Percentiles rank a stretch among this genome's conserved stretches.
These are phyloP conservation scores for Phyllostomus discolor DNA, from an alignment of 2,113 vertebrate species.

Conservation along the genomic window DNA sequence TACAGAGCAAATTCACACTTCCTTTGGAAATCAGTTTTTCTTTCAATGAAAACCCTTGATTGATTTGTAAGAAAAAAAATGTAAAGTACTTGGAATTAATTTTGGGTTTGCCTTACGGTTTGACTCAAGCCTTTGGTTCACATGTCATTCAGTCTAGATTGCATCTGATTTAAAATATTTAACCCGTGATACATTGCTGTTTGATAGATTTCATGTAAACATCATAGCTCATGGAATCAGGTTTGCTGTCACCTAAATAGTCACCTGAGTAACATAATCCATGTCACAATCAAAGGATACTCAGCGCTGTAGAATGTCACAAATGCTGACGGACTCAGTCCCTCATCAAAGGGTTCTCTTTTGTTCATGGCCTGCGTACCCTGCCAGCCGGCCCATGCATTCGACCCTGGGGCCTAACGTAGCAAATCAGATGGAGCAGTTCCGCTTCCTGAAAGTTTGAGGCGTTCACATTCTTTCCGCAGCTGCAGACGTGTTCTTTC, in stretches of 20 bases:
- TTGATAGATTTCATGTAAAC: not conserved
- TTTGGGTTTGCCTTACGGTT: not conserved
- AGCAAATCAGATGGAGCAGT: not conserved
- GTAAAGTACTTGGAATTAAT: not conserved
- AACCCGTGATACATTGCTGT: not conserved
- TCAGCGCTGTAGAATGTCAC: not conserved
- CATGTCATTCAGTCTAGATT: not conserved
- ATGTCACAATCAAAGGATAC: not conserved
- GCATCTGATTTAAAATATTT: not conserved
- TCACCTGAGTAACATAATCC: not conserved
- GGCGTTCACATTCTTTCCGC: not conserved
- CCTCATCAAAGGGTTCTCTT: not conserved
- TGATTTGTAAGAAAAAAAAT: not conserved
- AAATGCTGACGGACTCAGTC: not conserved
- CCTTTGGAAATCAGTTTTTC: not conserved
- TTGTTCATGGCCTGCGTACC: not conserved
- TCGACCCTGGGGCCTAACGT: accelerated
- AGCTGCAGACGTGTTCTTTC: not conserved
- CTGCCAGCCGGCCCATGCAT: no score
- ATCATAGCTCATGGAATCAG: not conserved
- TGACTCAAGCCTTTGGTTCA: not conserved
- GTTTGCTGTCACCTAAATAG: not conserved
- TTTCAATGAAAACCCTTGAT: not conserved
- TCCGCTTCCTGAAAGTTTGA: not conserved
- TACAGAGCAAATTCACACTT: not conserved